Conservation (phyloP, 2,113 vertebrate species). For the Eudyptes chrysolophus region DNA sequence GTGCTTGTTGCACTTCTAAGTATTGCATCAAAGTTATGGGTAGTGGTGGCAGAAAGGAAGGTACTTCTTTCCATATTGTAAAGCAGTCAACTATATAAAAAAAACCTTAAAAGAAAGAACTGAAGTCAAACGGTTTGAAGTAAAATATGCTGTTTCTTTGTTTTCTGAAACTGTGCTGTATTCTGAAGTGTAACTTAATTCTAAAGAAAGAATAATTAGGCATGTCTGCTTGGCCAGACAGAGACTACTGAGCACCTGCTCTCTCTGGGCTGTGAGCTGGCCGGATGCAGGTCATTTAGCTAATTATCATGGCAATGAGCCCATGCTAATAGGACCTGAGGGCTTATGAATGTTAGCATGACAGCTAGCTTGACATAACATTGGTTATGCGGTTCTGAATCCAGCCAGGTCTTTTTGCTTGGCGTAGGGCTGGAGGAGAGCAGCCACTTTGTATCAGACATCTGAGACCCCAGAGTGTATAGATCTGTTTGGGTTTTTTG, state of each 20-base stretch:
- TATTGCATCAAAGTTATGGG: neutral
- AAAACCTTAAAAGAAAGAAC: neutral
- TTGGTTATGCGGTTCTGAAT: neutral
- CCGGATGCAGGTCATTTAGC: slow-evolving; percentile 35
- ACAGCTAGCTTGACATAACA: neutral
- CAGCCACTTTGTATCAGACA: neutral
- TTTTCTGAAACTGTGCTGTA: neutral
- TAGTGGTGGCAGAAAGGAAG: neutral
- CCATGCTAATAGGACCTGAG: slow-evolving; percentile 3
- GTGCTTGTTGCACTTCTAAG: neutral
- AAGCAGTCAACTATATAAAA: neutral
- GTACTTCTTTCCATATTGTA: neutral
- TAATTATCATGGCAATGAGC: slow-evolving; percentile 43
- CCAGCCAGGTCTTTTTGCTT: neutral
- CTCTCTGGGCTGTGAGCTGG: neutral
- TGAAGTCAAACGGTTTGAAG: neutral
- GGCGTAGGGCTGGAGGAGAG: neutral
- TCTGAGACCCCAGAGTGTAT: accelerated
- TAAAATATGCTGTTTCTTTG: neutral
- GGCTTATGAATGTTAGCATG: neutral
- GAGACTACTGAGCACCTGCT: slow-evolving; percentile 25
- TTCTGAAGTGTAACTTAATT: slow-evolving; percentile 12
- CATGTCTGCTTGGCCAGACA: neutral
- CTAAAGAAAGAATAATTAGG: neutral
- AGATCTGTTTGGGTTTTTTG: neutral